Evolutionary conservation across 2,888 invertebrate species (phyloP).

Genomic region (Gryllus longicercus): DNA sequence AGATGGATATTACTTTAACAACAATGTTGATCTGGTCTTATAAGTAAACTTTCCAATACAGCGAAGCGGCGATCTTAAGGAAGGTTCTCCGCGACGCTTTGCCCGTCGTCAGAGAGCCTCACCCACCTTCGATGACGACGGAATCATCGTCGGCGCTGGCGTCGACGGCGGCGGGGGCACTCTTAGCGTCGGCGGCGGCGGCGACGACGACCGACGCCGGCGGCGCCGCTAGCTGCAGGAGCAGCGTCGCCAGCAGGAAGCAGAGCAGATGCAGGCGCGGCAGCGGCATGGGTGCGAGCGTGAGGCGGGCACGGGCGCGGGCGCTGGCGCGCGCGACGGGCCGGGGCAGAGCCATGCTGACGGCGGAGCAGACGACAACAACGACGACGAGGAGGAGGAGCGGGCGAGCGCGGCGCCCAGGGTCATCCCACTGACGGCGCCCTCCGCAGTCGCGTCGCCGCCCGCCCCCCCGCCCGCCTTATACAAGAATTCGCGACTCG

Average conservation of each 20-base stretch:
- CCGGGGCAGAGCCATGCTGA: background rate
- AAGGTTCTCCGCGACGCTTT: too few species aligned
- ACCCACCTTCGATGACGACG: background rate
- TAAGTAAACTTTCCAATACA: too few species aligned
- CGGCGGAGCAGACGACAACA: background rate
- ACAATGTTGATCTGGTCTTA: too few species aligned
- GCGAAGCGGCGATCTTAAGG: too few species aligned
- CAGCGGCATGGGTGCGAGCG: background rate
- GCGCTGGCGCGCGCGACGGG: background rate
- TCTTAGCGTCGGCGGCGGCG: background rate
- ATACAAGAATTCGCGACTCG: conserved; percentile 5
- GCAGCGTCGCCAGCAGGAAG: background rate
- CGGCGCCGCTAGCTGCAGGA: background rate
- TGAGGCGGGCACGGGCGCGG: background rate
- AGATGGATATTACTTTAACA: too few species aligned
- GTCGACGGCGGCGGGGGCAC: background rate
- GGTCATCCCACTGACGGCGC: conserved; percentile 8
- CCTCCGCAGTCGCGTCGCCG: conserved; percentile 5
- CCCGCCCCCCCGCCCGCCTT: conserved; percentile 5
- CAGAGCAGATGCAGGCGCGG: background rate
- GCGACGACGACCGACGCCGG: background rate
- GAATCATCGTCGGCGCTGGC: background rate
- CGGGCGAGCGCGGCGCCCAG: conserved; percentile 5
- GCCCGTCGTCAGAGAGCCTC: too few species aligned
- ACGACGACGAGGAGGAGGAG: background rate